Percentiles rank a stretch among this genome's conserved stretches.
These are phyloP conservation scores for Prionace glauca DNA, from an alignment of 2,797 vertebrate species.

Conservation along the genomic window DNA sequence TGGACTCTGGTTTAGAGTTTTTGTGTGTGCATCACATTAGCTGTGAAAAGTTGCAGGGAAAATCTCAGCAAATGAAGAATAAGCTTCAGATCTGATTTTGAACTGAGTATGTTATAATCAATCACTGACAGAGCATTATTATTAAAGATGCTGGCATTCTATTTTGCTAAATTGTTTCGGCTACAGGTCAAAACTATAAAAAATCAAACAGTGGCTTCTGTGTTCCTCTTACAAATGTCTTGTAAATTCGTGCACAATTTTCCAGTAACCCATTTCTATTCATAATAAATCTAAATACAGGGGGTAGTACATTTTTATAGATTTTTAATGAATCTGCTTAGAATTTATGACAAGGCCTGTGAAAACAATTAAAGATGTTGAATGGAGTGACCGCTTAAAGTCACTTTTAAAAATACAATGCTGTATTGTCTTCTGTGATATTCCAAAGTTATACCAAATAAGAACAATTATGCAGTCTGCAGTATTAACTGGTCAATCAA, in stretches of 20 bases:
- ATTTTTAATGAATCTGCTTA: background rate
- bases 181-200: conserved; percentile 37
- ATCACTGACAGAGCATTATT: conserved; percentile 24
- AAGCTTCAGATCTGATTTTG: background rate
- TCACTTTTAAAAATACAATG: background rate
- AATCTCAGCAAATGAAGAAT: background rate
- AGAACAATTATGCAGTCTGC: background rate
- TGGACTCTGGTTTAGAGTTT: conserved; percentile 1
- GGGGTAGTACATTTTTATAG: background rate
- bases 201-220: conserved; percentile 24
- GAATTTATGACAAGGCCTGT: background rate
- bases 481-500: background rate
- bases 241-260: background rate
- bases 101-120: conserved; percentile 28
- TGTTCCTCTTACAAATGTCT: conserved; percentile 13
- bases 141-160: conserved; percentile 27
- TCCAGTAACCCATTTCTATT: conserved; percentile 4
- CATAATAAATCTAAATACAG: conserved; percentile 8
- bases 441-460: background rate
- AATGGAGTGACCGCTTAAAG: background rate
- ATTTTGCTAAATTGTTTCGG: conserved; percentile 23
- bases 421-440: background rate
- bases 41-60: background rate
- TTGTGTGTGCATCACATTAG: background rate
- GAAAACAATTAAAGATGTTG: background rate